Conservation (phyloP, 37 sponge, comb jelly and placozoan species). For the Agelas oroides region DNA sequence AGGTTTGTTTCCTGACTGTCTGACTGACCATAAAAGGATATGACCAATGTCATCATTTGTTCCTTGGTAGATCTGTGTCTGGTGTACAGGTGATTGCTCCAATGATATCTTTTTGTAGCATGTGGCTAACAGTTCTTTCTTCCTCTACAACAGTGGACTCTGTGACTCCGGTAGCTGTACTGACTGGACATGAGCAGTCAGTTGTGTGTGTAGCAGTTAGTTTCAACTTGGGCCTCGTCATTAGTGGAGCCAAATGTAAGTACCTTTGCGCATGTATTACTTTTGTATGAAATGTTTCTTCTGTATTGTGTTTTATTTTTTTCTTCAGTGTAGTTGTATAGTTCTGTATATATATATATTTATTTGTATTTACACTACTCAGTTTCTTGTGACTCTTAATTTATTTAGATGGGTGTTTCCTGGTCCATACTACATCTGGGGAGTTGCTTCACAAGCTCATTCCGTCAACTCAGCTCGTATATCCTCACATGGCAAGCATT, state of each 20-base stretch:
- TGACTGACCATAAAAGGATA: neutral
- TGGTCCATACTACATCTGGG: constrained; percentile 60
- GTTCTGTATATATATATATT: too few relatives aligned
- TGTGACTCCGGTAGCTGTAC: constrained; percentile 66
- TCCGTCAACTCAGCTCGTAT: constrained; percentile 23
- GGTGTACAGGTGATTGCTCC: too few relatives aligned
- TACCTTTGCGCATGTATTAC: too few relatives aligned
- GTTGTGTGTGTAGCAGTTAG: constrained; percentile 78
- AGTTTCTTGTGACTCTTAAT: too few relatives aligned
- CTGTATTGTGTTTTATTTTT: neutral
- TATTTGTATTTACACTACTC: too few relatives aligned
- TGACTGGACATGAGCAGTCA: constrained; percentile 83
- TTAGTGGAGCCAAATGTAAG: constrained; percentile 83
- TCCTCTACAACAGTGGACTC: constrained; percentile 33
- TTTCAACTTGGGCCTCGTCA: constrained; percentile 80
- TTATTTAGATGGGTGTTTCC: constrained; percentile 58
- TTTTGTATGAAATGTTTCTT: too few relatives aligned
- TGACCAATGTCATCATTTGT: too few relatives aligned
- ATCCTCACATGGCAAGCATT: constrained; percentile 56
- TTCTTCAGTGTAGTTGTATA: too few relatives aligned
- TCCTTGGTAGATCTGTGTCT: too few relatives aligned
- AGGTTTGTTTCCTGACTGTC: constrained; percentile 5
- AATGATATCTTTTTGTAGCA: too few relatives aligned
- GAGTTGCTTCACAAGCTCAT: constrained; percentile 71
- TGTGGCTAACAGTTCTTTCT: too few relatives aligned